Evolutionary conservation across 2,888 invertebrate genomes (phyloP).

Genomic region (Synergus japonicus): DNA sequence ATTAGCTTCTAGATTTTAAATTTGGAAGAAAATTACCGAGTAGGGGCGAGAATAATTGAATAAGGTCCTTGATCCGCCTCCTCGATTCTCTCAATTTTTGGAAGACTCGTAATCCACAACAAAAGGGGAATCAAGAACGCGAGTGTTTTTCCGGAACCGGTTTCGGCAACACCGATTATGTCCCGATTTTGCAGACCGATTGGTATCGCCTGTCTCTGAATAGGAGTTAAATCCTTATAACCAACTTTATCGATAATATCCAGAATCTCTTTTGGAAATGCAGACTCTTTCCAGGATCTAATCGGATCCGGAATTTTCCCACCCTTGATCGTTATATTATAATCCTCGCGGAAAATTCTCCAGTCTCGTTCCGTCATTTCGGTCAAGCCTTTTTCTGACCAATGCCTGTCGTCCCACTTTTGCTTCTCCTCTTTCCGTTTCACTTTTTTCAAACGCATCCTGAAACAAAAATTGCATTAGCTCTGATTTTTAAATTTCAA

Average conservation of each 20-base stretch:
- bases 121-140: conserved; percentile 98
- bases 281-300: conserved; percentile 95
- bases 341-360: conserved; percentile 99
- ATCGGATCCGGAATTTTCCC: conserved; percentile 98
- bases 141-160: conserved; percentile 98
- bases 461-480: conserved; percentile 51
- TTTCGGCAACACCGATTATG: conserved; percentile 99
- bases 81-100: conserved; percentile 94
- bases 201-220: conserved; percentile 99
- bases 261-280: conserved; percentile 92
- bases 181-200: conserved; percentile 97
- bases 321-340: conserved; percentile 98
- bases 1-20: background rate
- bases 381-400: conserved; percentile 95
- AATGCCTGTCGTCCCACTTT: conserved; percentile 99
- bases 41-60: conserved; percentile 98
- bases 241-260: conserved; percentile 97
- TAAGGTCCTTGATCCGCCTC: conserved; percentile 98
- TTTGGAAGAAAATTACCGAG: conserved; percentile 78
- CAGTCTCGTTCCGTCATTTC: conserved; percentile 99
- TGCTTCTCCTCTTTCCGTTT: conserved; percentile 98
- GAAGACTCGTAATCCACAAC: conserved; percentile 98
- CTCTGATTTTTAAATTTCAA: background rate
- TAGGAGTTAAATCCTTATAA: conserved; percentile 98
- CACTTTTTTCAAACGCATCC: conserved; percentile 91